phyloP scores from a whole-genome alignment of 2,888 invertebrate genomes.

The Leptothorax acervorum region DNA sequence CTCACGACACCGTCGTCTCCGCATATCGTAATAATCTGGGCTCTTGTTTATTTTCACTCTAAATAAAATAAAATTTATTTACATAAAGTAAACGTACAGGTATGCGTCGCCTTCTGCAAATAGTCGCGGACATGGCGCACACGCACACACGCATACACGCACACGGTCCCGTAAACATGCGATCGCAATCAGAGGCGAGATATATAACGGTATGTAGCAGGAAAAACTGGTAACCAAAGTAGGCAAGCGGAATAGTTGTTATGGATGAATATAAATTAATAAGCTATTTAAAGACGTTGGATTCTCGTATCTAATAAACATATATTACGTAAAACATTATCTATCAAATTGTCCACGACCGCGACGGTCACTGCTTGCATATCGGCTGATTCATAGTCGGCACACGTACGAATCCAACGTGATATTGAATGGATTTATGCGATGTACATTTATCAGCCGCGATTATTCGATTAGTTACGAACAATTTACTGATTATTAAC shows the following conservation, averaged over 20 bases:
- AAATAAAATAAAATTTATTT: background rate
- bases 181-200: background rate
- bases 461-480: slow-evolving; percentile 2
- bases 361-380: background rate
- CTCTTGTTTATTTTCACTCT: too few relatives aligned
- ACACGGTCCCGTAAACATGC: background rate
- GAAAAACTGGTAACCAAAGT: background rate
- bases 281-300: background rate
- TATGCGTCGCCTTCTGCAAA: background rate
- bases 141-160: too few relatives aligned
- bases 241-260: background rate
- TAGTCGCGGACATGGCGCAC: background rate
- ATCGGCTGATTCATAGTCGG: background rate
- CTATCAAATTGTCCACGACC: background rate
- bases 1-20: background rate
- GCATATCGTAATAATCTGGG: background rate
- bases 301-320: background rate
- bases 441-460: background rate
- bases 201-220: background rate
- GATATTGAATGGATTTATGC: slow-evolving; percentile 2
- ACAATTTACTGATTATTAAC: slow-evolving; percentile 15
- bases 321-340: slow-evolving; percentile 6
- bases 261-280: slow-evolving; percentile 17
- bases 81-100: background rate
- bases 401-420: background rate